Conservation (phyloP, 2,888 invertebrate species). For the Epistrophe eligans region DNA sequence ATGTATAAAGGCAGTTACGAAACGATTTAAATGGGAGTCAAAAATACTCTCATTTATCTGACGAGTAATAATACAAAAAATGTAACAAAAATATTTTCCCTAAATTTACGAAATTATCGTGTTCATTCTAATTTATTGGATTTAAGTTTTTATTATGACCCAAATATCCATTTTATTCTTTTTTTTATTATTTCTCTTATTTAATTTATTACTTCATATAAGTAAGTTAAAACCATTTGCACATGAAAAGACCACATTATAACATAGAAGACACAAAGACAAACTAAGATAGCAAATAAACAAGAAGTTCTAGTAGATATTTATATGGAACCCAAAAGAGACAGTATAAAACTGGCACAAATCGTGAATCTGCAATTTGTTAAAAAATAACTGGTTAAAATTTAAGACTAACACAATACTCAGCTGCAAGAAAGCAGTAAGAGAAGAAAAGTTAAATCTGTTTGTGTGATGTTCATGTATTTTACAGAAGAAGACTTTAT, state of each 20-base stretch:
- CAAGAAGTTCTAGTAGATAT: background rate
- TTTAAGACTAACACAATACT: constrained; percentile 18
- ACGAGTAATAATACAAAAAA: background rate
- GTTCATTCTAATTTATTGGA: background rate
- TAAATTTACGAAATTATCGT: background rate
- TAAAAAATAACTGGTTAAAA: constrained; percentile 15
- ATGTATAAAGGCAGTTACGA: too few relatives aligned
- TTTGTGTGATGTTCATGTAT: background rate
- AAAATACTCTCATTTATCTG: too few relatives aligned
- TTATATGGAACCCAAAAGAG: background rate
- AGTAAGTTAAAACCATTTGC: background rate
- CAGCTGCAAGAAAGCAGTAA: background rate
- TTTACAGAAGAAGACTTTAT: background rate
- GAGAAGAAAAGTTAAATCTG: background rate
- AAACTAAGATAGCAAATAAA: background rate
- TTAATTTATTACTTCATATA: constrained; percentile 5
- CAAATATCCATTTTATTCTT: background rate
- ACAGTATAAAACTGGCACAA: constrained; percentile 17
- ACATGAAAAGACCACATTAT: background rate
- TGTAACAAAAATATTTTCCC: background rate
- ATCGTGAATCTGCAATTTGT: constrained; percentile 31
- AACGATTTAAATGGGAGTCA: too few relatives aligned
- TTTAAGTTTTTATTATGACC: background rate
- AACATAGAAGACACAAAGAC: background rate
- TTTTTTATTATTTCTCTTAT: too few relatives aligned